These are phyloP conservation scores for Catocala fraxini DNA, from an alignment of 2,888 invertebrate species.

Conservation along the genomic window DNA sequence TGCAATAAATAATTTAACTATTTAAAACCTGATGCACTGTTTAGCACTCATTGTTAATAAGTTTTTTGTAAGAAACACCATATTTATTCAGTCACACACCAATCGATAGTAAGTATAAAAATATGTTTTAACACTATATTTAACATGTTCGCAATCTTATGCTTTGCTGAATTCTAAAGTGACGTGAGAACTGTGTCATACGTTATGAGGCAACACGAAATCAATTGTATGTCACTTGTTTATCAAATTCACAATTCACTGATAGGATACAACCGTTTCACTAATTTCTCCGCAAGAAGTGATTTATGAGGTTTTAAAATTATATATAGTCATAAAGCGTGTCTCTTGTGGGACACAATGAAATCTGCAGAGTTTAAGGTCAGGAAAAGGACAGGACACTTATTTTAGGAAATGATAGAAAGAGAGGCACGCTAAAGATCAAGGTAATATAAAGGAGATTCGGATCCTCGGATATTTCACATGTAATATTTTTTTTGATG, in stretches of 20 bases:
- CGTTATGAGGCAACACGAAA: conserved; percentile 14
- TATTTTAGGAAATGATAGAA: conserved; percentile 53
- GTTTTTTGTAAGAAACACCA: conserved; percentile 46
- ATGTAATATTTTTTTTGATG: not conserved
- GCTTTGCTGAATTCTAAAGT: conserved; percentile 19
- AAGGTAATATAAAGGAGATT: conserved; percentile 56
- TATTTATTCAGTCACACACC: conserved; percentile 33
- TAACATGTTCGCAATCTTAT: conserved; percentile 28
- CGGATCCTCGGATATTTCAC: conserved; percentile 38
- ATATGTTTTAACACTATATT: conserved; percentile 14
- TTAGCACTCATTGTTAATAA: conserved; percentile 64
- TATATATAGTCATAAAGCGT: conserved; percentile 44
- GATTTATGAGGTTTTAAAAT: conserved; percentile 27
- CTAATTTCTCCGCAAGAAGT: conserved; percentile 2
- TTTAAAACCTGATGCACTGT: conserved; percentile 81
- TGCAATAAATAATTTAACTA: conserved; percentile 73
- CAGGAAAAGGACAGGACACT: conserved; percentile 67
- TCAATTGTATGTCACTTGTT: conserved; percentile 18
- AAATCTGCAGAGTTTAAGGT: conserved; percentile 78
- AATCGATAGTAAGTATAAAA: conserved; percentile 12
- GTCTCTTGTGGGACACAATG: conserved; percentile 43
- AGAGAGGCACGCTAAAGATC: conserved; percentile 62
- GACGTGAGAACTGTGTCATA: conserved; percentile 34
- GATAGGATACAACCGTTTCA: conserved; percentile 5
- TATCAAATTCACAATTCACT: conserved; percentile 15